These are phyloP conservation scores for Hycleus cichorii DNA, from an alignment of 1,140 invertebrate species.

Conservation along the genomic window DNA sequence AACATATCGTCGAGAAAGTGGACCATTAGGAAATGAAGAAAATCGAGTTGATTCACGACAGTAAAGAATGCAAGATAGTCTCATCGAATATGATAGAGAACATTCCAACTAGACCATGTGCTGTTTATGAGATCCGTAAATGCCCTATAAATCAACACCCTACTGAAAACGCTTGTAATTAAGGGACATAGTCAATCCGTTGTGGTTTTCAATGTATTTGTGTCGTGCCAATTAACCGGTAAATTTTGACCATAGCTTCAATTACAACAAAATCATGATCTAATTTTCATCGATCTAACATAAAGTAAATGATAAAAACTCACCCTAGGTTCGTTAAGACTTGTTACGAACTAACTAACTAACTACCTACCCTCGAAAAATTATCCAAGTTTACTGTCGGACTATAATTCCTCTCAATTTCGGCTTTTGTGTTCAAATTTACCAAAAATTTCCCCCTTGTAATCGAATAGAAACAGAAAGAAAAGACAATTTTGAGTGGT, in stretches of 20 bases:
- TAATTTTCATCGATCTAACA: no score
- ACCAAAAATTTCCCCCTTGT: no score
- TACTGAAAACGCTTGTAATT: constrained; percentile 38
- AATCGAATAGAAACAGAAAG: no score
- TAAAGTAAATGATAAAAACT: no score
- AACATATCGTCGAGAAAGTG: neutral
- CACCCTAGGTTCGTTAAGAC: no score
- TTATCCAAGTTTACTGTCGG: no score
- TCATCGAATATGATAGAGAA: constrained; percentile 38
- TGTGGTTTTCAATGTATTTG: constrained; percentile 13
- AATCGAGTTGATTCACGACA: constrained; percentile 19
- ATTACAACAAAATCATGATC: neutral
- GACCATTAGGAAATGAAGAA: neutral
- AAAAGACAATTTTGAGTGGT: no score
- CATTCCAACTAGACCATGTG: constrained; percentile 38
- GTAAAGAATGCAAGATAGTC: constrained; percentile 25
- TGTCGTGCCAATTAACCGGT: constrained; percentile 19
- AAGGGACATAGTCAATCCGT: constrained; percentile 36
- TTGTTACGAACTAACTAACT: no score
- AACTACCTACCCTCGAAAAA: no score
- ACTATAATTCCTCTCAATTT: no score
- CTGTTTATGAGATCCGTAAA: constrained; percentile 46
- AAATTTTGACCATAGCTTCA: constrained; percentile 13
- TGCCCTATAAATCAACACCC: constrained; percentile 44
- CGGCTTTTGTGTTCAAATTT: no score